Conservation (phyloP, 2,797 vertebrate species). For the Myiotriccus ornatus region DNA sequence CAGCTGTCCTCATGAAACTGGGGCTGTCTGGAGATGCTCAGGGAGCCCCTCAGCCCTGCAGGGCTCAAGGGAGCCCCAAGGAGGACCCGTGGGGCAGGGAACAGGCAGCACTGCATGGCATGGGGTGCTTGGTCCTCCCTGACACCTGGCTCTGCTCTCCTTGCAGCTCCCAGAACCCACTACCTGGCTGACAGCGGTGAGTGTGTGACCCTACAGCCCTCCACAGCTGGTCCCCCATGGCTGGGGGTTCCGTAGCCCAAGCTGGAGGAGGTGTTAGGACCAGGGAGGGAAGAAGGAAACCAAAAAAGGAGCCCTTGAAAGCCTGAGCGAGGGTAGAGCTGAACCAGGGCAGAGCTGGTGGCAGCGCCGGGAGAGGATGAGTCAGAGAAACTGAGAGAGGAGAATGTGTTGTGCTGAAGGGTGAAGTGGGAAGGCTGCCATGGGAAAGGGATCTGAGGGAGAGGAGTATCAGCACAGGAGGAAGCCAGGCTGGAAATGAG, state of each 20-base stretch:
- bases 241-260: neutral
- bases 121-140: neutral
- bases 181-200: constrained; percentile 89
- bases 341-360: neutral
- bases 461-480: neutral
- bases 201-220: constrained; percentile 45
- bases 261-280: neutral
- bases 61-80: neutral
- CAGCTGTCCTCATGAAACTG: neutral
- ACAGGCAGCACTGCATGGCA: rapidly evolving
- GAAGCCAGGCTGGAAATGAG: neutral
- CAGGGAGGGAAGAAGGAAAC: neutral
- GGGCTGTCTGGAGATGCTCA: neutral
- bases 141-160: constrained; percentile 44
- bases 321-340: neutral
- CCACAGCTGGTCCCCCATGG: rapidly evolving
- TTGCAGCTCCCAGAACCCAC: constrained; percentile 85
- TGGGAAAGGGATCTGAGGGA: neutral
- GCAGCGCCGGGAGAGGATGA: neutral
- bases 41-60: neutral
- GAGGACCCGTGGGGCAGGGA: neutral
- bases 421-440: neutral
- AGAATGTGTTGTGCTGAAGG: neutral
- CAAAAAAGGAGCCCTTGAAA: neutral
- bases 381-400: neutral